Conservation (phyloP, 1,140 invertebrate genomes). For the Ptiloglossa arizonensis region DNA sequence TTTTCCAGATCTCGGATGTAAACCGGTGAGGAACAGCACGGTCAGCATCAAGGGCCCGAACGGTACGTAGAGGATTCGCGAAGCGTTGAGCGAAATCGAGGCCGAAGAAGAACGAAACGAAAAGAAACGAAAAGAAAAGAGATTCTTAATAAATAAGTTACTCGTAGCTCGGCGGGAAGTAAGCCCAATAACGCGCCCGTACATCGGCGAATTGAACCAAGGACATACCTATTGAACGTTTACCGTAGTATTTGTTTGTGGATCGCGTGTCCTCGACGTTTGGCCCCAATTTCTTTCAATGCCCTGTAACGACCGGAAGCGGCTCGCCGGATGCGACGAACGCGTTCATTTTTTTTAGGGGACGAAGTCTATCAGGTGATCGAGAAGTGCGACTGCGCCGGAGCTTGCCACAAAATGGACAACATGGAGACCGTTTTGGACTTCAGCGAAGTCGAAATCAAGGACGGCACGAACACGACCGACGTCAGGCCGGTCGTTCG, state of each 20-base stretch:
- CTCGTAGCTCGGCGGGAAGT: no score
- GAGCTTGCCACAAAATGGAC: constrained; percentile 77
- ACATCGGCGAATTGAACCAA: no score
- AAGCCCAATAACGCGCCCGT: no score
- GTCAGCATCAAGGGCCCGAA: constrained; percentile 81
- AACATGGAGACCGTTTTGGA: constrained; percentile 78
- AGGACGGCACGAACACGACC: constrained; percentile 72
- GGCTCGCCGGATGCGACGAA: not conserved
- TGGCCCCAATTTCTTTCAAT: no score
- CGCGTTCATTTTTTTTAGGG: constrained; percentile 60
- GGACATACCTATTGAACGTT: no score
- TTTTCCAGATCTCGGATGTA: constrained; percentile 78
- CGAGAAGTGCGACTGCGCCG: constrained; percentile 77
- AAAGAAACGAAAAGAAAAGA: no score
- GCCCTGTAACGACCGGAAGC: not conserved
- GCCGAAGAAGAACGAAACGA: no score
- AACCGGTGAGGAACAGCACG: constrained; percentile 79
- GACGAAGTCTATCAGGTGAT: constrained; percentile 78
- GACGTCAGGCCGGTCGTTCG: constrained; percentile 73
- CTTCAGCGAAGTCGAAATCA: constrained; percentile 75
- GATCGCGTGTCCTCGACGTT: no score
- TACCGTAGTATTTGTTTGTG: no score
- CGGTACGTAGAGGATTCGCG: constrained; percentile 69
- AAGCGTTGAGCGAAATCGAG: no score
- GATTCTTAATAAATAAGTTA: no score